Percentiles rank a stretch among this genome's conserved stretches.
Evolutionary conservation across 2,888 invertebrate species (phyloP).

Genomic region (Mactromeris polynyma): DNA sequence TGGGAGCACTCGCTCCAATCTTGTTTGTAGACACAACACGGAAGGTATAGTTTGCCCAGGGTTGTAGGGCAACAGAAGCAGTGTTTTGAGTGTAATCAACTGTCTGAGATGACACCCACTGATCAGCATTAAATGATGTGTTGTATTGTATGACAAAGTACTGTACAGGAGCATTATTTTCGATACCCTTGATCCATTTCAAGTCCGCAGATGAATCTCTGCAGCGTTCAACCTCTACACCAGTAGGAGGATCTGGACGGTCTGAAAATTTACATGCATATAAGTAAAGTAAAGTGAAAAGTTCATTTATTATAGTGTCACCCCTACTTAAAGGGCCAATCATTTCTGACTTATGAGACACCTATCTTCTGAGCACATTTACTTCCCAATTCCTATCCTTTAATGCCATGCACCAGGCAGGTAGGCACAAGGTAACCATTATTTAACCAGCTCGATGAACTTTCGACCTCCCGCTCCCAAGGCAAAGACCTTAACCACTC

Average conservation of each 20-base stretch:
- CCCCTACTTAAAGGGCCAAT: too few species aligned
- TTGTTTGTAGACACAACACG: slow-evolving; percentile 86
- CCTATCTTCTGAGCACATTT: too few species aligned
- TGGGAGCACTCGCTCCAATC: slow-evolving; percentile 86
- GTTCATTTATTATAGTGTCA: too few species aligned
- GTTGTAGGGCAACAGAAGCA: slow-evolving; percentile 80
- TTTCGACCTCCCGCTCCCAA: too few species aligned
- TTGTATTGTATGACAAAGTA: slow-evolving; percentile 96
- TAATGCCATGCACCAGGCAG: too few species aligned
- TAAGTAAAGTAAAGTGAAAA: too few species aligned
- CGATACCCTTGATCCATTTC: slow-evolving; percentile 96
- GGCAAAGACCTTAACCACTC: too few species aligned
- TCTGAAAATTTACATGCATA: slow-evolving; percentile 89
- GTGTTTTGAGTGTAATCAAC: slow-evolving; percentile 78
- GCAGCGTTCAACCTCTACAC: slow-evolving; percentile 88
- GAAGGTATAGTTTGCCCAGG: slow-evolving; percentile 86
- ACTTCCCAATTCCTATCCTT: too few species aligned
- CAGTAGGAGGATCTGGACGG: slow-evolving; percentile 95
- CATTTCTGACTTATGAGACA: too few species aligned
- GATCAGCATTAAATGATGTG: slow-evolving; percentile 96
- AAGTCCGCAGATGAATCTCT: slow-evolving; percentile 88
- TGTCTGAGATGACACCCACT: slow-evolving; percentile 92
- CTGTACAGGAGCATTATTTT: slow-evolving; percentile 97
- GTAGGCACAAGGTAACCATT: too few species aligned
- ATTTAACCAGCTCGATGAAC: too few species aligned